These are phyloP conservation scores for Pharmacophagus antenor DNA, from an alignment of 2,888 invertebrate species.

Conservation along the genomic window DNA sequence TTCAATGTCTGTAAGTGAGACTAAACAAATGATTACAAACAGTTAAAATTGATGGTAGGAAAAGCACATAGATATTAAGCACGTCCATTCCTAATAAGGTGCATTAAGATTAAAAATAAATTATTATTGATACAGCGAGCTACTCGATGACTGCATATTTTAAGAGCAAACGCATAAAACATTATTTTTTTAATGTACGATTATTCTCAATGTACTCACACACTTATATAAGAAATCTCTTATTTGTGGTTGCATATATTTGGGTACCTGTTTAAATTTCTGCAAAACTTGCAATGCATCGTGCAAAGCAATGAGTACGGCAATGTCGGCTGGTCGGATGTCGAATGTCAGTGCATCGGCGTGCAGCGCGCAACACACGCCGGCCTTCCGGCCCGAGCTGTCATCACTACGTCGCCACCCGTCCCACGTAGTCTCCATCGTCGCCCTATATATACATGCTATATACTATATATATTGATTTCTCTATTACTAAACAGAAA, in stretches of 20 bases:
- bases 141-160: no score
- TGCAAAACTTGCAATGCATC: constrained; percentile 25
- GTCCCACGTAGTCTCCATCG: constrained; percentile 59
- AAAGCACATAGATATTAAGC: no score
- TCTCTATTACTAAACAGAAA: not conserved
- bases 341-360: constrained; percentile 52
- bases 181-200: no score
- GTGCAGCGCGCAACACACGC: constrained; percentile 46
- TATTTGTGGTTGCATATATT: not conserved
- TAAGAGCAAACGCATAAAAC: no score
- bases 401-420: constrained; percentile 59
- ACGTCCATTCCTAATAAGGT: no score
- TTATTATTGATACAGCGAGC: no score
- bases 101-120: no score
- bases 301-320: constrained; percentile 36
- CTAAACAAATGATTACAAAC: no score
- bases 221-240: no score
- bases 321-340: constrained; percentile 53
- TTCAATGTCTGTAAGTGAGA: no score
- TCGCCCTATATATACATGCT: constrained; percentile 38
- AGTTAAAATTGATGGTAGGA: no score
- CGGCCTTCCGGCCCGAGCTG: constrained; percentile 44
- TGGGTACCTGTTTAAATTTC: not conserved
- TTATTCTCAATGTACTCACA: no score
- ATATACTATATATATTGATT: not conserved